Conservation (phyloP, 2,113 vertebrate genomes). For the Picathartes gymnocephalus region DNA sequence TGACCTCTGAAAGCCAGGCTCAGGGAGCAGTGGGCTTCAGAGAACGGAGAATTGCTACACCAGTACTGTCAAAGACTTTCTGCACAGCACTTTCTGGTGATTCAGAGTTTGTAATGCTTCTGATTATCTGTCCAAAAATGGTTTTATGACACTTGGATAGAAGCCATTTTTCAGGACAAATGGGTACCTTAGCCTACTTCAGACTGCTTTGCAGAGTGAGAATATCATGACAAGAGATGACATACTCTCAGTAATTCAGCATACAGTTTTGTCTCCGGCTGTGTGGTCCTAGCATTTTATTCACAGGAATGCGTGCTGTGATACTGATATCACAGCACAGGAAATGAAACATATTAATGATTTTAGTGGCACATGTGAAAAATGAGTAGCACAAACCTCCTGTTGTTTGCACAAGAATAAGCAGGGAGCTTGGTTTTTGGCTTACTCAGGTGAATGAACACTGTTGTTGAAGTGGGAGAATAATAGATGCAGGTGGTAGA, state of each 20-base stretch:
- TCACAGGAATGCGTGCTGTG: neutral
- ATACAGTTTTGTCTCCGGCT: neutral
- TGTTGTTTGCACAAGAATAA: neutral
- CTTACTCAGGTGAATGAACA: neutral
- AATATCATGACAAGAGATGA: neutral
- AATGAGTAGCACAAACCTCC: neutral
- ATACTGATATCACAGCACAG: neutral
- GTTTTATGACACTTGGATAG: neutral
- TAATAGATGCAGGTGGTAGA: neutral
- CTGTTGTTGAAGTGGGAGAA: neutral
- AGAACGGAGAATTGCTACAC: neutral
- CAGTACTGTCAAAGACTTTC: neutral
- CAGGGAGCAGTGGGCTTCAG: neutral
- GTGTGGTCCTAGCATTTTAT: neutral
- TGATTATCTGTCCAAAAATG: neutral
- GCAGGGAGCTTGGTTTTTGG: neutral
- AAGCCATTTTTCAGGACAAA: neutral
- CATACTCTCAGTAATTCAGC: neutral
- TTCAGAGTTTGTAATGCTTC: neutral
- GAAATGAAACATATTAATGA: neutral
- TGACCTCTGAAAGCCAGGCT: neutral
- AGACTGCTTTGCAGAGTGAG: neutral
- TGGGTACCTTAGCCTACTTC: neutral
- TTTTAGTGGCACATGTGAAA: neutral
- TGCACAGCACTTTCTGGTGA: neutral